phyloP scores from a whole-genome alignment of 2,113 vertebrate species.

The Calonectris borealis region DNA sequence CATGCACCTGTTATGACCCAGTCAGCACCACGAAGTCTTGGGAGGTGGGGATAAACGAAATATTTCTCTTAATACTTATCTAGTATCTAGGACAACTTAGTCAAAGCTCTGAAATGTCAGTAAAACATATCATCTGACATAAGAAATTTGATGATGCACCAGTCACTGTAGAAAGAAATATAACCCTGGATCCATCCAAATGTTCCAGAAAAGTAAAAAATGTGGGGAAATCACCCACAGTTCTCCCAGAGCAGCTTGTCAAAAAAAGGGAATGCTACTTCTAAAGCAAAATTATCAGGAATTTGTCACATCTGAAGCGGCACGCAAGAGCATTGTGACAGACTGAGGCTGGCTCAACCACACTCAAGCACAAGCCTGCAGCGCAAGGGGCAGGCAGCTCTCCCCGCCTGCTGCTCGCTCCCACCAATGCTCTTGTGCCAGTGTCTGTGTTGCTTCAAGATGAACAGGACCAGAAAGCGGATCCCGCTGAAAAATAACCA shows the following conservation, averaged over 20 bases:
- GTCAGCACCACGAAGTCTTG: not conserved
- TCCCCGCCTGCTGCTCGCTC: not conserved
- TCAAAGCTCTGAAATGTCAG: not conserved
- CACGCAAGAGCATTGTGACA: not conserved
- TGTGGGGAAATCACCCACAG: not conserved
- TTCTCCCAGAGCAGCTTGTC: not conserved
- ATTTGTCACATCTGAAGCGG: not conserved
- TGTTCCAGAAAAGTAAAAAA: not conserved
- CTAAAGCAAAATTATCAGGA: not conserved
- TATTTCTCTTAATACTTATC: not conserved
- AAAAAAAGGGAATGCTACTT: not conserved
- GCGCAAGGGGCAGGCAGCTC: not conserved
- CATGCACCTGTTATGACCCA: not conserved
- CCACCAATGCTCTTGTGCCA: rapidly evolving
- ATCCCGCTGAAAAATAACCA: not conserved
- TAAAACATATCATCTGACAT: not conserved
- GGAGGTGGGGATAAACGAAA: not conserved
- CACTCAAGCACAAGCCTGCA: not conserved
- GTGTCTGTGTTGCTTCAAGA: not conserved
- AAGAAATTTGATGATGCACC: not conserved
- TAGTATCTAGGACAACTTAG: not conserved
- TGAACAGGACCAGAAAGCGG: not conserved
- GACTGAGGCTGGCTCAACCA: not conserved
- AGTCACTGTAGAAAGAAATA: not conserved
- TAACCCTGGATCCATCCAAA: not conserved